Evolutionary conservation across 2,888 invertebrate species (phyloP).

Genomic region (Nemoura dubitans): DNA sequence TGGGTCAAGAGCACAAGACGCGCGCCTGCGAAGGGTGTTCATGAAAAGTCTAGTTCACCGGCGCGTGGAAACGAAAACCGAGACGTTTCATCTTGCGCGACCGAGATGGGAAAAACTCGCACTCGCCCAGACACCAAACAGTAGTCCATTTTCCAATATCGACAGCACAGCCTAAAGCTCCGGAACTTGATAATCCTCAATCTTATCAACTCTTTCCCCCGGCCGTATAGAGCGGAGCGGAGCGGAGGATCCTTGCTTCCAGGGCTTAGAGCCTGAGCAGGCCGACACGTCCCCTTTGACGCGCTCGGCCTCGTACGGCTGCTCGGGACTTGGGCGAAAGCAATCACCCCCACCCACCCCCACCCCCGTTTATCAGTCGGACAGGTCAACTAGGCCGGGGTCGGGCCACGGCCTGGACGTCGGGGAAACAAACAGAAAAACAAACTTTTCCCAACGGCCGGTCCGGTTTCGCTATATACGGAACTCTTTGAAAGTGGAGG

Average conservation of each 20-base stretch:
- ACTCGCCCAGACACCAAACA: not conserved
- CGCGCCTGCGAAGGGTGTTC: too few relatives aligned
- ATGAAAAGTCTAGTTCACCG: too few relatives aligned
- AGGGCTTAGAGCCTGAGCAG: not conserved
- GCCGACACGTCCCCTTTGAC: not conserved
- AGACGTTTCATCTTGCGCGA: conserved; percentile 12
- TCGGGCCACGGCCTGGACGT: too few relatives aligned
- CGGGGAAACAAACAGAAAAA: not conserved
- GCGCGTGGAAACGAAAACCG: not conserved
- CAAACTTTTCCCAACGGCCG: too few relatives aligned
- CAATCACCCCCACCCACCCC: not conserved
- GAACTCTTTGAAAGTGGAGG: not conserved
- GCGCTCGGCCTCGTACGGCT: not conserved
- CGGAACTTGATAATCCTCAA: conserved; percentile 35
- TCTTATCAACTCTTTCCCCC: conserved; percentile 23
- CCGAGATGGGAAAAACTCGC: not conserved
- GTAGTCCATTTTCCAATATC: conserved; percentile 38
- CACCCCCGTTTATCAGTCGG: not conserved
- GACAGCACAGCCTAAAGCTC: conserved; percentile 31
- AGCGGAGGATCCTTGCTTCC: not conserved
- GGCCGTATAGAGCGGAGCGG: not conserved
- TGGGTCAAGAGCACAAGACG: not conserved
- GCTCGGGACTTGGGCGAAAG: not conserved
- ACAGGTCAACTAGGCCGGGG: not conserved
- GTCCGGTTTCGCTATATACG: too few relatives aligned